phyloP scores from a whole-genome alignment of 2,888 invertebrate species.

The Dasypogon diadema region DNA sequence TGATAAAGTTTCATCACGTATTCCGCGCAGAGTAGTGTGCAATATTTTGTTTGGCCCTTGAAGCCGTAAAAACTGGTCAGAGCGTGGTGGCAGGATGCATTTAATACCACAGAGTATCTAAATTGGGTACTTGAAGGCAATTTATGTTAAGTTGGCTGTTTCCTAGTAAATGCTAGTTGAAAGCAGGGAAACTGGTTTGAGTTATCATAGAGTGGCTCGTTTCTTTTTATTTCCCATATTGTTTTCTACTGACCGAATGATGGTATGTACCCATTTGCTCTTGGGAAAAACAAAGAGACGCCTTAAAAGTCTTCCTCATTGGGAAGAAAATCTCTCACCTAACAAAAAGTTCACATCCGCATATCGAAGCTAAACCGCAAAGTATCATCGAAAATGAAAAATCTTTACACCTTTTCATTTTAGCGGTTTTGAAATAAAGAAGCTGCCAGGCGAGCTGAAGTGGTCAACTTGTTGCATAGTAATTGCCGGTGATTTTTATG shows the following conservation, averaged over 20 bases:
- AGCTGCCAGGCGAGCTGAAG: slow-evolving; percentile 7
- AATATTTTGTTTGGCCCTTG: slow-evolving; percentile 38
- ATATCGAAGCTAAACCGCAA: slow-evolving; percentile 36
- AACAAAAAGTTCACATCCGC: slow-evolving; percentile 14
- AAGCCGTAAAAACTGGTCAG: slow-evolving; percentile 6
- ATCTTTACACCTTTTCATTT: slow-evolving; percentile 17
- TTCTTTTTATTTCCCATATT: neutral
- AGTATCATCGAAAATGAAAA: slow-evolving; percentile 25
- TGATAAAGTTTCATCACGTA: slow-evolving; percentile 9
- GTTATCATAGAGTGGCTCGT: neutral
- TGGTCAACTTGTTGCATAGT: slow-evolving; percentile 39
- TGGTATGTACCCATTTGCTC: slow-evolving; percentile 9
- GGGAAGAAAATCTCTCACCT: neutral
- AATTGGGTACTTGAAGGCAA: slow-evolving; percentile 25
- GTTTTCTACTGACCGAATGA: slow-evolving; percentile 22
- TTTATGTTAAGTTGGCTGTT: slow-evolving; percentile 27
- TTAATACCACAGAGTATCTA: slow-evolving; percentile 21
- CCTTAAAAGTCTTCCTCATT: neutral
- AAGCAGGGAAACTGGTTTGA: neutral
- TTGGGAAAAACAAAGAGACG: slow-evolving; percentile 16
- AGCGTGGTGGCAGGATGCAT: slow-evolving; percentile 39
- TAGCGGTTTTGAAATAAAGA: slow-evolving; percentile 41
- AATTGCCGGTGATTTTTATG: slow-evolving; percentile 38
- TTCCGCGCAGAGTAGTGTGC: neutral
- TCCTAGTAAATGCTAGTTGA: slow-evolving; percentile 4